A percentile compares a stretch with the other conserved stretches of the same genome.
These are phyloP conservation scores for Stratiomys singularior DNA, from an alignment of 2,888 invertebrate species.

Conservation along the genomic window DNA sequence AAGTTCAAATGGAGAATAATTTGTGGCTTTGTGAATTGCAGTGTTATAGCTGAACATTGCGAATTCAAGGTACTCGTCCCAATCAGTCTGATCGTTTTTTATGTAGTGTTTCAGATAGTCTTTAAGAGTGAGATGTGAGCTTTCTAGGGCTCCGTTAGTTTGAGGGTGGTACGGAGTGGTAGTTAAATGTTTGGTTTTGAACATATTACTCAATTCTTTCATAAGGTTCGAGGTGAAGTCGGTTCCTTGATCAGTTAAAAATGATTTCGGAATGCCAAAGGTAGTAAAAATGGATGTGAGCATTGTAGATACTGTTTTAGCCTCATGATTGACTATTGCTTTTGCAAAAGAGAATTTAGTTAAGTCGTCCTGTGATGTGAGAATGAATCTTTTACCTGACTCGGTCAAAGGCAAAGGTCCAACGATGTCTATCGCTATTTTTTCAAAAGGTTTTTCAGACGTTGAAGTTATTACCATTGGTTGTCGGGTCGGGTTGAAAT, in stretches of 20 bases:
- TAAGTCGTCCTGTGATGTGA: constrained; percentile 59
- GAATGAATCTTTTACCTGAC: constrained; percentile 55
- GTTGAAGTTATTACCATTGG: constrained; percentile 60
- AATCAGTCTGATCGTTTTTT: neutral
- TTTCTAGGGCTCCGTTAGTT: constrained; percentile 23
- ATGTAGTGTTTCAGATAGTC: constrained; percentile 1
- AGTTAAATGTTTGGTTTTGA: constrained; percentile 54
- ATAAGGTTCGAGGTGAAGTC: constrained; percentile 52
- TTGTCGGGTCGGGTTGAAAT: constrained; percentile 51
- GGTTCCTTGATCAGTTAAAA: constrained; percentile 48
- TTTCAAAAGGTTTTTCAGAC: constrained; percentile 56
- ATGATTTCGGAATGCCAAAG: constrained; percentile 47
- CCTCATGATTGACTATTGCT: constrained; percentile 57
- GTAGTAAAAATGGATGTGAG: neutral
- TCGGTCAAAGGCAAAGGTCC: constrained; percentile 56
- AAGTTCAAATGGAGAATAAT: too few relatives aligned
- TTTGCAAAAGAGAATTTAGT: constrained; percentile 59
- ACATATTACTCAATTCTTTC: constrained; percentile 57
- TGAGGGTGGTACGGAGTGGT: constrained; percentile 25
- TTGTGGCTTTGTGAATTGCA: too few relatives aligned
- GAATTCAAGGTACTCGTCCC: constrained; percentile 45
- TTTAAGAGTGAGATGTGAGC: constrained; percentile 8
- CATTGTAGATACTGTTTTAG: constrained; percentile 55
- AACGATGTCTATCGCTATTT: constrained; percentile 56
- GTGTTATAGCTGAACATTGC: too few relatives aligned